Evolutionary conservation across 2,797 vertebrate species (phyloP), one percentile per base, ranked within the genome.

Genomic region (Ceryle rudis): DNA sequence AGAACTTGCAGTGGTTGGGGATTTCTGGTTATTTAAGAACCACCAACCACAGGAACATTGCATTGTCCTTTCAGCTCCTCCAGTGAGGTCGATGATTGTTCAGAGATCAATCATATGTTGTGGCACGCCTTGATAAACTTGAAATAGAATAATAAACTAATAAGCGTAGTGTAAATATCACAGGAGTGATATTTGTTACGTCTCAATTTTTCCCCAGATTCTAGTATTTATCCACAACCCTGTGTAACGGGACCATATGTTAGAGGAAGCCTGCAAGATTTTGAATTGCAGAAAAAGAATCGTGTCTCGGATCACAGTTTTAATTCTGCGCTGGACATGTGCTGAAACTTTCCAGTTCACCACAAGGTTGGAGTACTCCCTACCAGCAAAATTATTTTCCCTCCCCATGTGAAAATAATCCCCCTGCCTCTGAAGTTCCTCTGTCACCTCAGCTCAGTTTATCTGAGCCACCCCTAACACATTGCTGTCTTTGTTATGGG

Each of bases 281-380:
- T 29, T 28, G 60, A 47, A 18, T 57, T 11, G 2, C 81, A 44
- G 46, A 19, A 5, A 17, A 49, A 52, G 41, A 52, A 83, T 60
- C 3, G 0, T 25, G 35, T 23, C 55, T 85, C 0, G 0, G 51
- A 42, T 29, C 1, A 0, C 18, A 46, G n/a, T 2, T 5, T 41
- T 72, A 52, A 47, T 52, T 58, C 80, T 33, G 33, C 0, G 0
- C 42, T 90, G 93, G 64, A 46, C 14, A 11, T 1, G 1, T 51
- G 33, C 66, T 2, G 4, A 37, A 86, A 54, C 71, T 47, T 88
- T 31, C 49, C 46, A 12, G 67, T 73, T 94, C 14, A 0, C 41
- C 60, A 44, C 61, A 72, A 93, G 91, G 69, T 92, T 90, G 33
- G 90, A 90, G 49, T 20, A 61, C 4, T 93, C 54, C 28, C 74